Base-by-base conservation (phyloP, 2,888 invertebrate species). In the Agapostemon virescens region DNA sequence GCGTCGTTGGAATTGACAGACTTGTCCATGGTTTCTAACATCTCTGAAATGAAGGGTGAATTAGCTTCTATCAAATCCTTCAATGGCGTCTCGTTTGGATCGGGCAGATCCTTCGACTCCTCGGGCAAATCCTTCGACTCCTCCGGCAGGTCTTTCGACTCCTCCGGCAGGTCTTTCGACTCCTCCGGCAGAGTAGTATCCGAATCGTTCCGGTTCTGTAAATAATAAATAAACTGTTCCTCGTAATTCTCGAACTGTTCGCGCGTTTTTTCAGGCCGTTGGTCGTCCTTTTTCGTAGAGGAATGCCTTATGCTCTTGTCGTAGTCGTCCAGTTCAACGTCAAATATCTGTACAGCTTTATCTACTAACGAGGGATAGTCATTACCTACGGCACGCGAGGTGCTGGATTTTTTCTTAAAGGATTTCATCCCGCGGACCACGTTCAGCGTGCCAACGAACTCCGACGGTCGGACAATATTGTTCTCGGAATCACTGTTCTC, bases 221-320 rank as follows among this genome's bases (percentile, higher is more conserved):
- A 77, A 71, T 89, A 89, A 64, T 79, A 86, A 33, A 92, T 86
- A 81, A 85, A 92, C 58, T 92, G 88, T 64, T 92, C 91, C n/a
- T 91, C 88, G 45, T 91, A 92, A 68, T 90, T 90, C 2, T 87
- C 88, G 23, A 87, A 86, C 69, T 88, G 74, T 36, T 89, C 83
- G n/a, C 87, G 23, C 4, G 9, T 33, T 36, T n/a, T 77, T 36
- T 85, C 79, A 0, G 88, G 79, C 4, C 20, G n/a, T 38, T 83
- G 82, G 42, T 89, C 85, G 15, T 88, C 74, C 72, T 86, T 90
- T 17, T 82, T 88, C 0, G 91, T 42, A 0, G 90, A 30, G 11
- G 91, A 89, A 79, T 91, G 87, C 11, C 90, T 89, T 42, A 92
- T 90, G n/a, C 85, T 88, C 33, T 89, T 89, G 30, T 93, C 93